Conservation (phyloP, 2,113 vertebrate species). For the Felis catus region F.catus_Fca126_mat1.0 CM031428.1:2483501-2484000, state of each 20-base stretch:
- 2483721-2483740: fast-evolving
- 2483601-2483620: too few species aligned
- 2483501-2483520: not conserved
- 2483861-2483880: fast-evolving
- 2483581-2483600: not conserved
- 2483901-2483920: not conserved
- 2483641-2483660: not conserved
- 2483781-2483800: not conserved
- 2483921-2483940: not conserved
- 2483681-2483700: not conserved
- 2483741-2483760: not conserved
- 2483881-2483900: fast-evolving
- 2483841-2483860: fast-evolving
- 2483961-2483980: not conserved
- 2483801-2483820: not conserved
- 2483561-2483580: not conserved
- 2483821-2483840: not conserved
- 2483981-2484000: not conserved
- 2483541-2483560: not conserved
- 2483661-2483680: not conserved
- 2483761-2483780: not conserved
- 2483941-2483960: not conserved
- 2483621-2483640: fast-evolving
- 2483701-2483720: not conserved
- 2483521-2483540: not conserved